Conservation (phyloP, 2,797 vertebrate species). For the Alfaro cultratus region DNA sequence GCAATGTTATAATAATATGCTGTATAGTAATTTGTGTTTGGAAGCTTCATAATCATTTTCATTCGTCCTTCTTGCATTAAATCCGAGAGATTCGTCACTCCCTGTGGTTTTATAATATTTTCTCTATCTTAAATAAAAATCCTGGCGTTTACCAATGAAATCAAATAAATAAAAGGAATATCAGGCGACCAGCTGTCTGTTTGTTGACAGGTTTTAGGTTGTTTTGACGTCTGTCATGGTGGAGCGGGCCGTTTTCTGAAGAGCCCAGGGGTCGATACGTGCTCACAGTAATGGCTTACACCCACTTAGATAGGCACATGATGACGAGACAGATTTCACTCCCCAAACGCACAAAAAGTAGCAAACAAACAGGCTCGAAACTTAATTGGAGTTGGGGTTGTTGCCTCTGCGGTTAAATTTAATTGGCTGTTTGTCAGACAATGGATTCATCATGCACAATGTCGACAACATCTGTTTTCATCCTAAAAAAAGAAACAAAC, state of each 20-base stretch:
- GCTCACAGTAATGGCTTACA: neutral
- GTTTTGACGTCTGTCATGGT: too few species aligned
- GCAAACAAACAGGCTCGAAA: neutral
- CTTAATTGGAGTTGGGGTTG: conserved; percentile 4
- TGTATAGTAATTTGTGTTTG: neutral
- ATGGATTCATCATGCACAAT: conserved; percentile 11
- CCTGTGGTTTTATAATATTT: neutral
- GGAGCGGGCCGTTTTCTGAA: too few species aligned
- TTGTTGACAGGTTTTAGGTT: too few species aligned
- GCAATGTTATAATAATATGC: neutral
- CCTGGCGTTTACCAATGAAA: too few species aligned
- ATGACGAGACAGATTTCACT: neutral
- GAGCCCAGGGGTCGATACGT: too few species aligned
- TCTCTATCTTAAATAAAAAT: neutral
- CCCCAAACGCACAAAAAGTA: neutral
- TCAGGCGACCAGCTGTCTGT: too few species aligned
- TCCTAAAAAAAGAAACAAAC: neutral
- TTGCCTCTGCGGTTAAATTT: neutral
- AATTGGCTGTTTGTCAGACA: neutral
- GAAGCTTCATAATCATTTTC: neutral
- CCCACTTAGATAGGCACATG: neutral
- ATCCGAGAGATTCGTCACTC: neutral
- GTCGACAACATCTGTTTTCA: conserved; percentile 29
- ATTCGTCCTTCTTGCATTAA: neutral
- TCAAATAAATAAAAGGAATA: too few species aligned